Evolutionary conservation across 2,113 vertebrate genomes (phyloP), one percentile per base, ranked within the genome.

Genomic region (Salvator merianae): DNA sequence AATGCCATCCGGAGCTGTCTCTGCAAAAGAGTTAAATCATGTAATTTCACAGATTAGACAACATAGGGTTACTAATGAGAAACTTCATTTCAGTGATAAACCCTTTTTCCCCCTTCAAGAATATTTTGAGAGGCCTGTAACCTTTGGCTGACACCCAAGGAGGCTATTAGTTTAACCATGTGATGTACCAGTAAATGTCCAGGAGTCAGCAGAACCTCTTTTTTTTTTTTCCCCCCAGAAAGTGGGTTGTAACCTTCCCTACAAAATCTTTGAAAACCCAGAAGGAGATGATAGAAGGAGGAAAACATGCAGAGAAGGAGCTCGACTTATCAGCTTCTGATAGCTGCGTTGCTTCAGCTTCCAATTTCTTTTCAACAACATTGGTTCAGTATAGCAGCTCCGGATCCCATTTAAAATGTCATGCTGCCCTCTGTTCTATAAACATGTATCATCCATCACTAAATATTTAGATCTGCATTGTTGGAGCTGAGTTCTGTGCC

Each of bases 401-500:
- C 94, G 85, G 94, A 92, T 95, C 95, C 93, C 95, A 95, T 96
- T 95, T 96, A 95, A 85, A 95, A 95, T 97, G 96, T 96, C 96
- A 95, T 92, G 91, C 95, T 96, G 95, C 96, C 96, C 96, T 96
- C 93, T 92, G 93, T 96, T 96, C 95, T 97, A 96, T 97, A 97
- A 97, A 97, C 96, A 97, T 95, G 96, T 93, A 97, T 97, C 96
- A 96, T 97, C 95, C 96, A 96, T 95, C 96, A 96, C 96, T 97
- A 97, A 97, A 97, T 97, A 97, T 97, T 97, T 97, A 97, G 95
- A 97, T 96, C 96, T 96, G 95, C 96, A 96, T 97, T 96, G 96
- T 95, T 97, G 96, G 95, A 96, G 91, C 92, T 95, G 94, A 96
- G 95, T 94, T 96, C 95, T 96, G 94, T 97, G 96, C 96, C 96